phyloP scores from a whole-genome alignment of 2,888 invertebrate species.

The Sicus ferrugineus region DNA sequence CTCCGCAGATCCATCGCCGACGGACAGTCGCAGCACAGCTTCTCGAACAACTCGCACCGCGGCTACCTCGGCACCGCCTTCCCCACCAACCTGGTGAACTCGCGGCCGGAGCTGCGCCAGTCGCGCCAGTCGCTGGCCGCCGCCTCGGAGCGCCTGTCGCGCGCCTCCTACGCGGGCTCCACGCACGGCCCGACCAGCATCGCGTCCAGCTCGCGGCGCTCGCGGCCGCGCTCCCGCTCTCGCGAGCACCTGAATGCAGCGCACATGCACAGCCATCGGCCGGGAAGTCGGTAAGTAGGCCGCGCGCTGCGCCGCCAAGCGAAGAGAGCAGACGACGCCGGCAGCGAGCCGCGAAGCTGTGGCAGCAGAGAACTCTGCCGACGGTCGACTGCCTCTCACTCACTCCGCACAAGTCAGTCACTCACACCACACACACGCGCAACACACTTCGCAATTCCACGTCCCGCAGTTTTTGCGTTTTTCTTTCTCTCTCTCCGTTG shows the following conservation, averaged over 20 bases:
- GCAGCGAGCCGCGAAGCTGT: slow-evolving; percentile 7
- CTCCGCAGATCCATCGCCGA: slow-evolving; percentile 78
- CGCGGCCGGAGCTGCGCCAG: slow-evolving; percentile 83
- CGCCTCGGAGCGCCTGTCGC: slow-evolving; percentile 82
- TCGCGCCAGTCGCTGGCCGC: slow-evolving; percentile 86
- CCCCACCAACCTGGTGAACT: slow-evolving; percentile 79
- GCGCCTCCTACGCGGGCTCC: slow-evolving; percentile 75
- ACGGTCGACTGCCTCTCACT: slow-evolving; percentile 11
- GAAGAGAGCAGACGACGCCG: background rate
- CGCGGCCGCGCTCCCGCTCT: slow-evolving; percentile 80
- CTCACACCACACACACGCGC: slow-evolving; percentile 28
- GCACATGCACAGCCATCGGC: slow-evolving; percentile 68
- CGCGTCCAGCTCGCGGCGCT: slow-evolving; percentile 72
- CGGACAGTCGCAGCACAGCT: slow-evolving; percentile 89
- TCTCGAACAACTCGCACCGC: slow-evolving; percentile 82
- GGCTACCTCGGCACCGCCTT: slow-evolving; percentile 73
- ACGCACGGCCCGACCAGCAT: slow-evolving; percentile 69
- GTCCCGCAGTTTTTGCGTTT: background rate
- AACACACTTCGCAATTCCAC: background rate
- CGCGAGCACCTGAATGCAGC: slow-evolving; percentile 70
- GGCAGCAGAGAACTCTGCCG: slow-evolving; percentile 27
- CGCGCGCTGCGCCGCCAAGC: background rate
- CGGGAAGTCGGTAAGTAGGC: slow-evolving; percentile 75
- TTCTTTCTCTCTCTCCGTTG: background rate
- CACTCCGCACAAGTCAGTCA: slow-evolving; percentile 14